Base-by-base conservation (phyloP, 2,888 invertebrate genomes). In the Merodon equestris region DNA sequence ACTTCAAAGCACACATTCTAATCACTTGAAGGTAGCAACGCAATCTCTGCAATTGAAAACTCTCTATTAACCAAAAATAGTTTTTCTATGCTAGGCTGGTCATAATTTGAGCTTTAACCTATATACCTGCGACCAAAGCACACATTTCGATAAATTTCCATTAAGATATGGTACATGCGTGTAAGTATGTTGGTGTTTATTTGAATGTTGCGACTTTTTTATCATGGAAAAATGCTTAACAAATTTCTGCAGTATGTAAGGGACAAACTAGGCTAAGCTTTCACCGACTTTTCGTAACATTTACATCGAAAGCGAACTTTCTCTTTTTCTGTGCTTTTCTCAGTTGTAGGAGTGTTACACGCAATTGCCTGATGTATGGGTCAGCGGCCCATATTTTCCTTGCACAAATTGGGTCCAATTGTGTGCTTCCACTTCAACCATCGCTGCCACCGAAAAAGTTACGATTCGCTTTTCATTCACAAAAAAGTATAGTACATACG, bases 401-500 rank as follows among this genome's bases (percentile, higher is more conserved):
- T 64, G 40, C 51, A 72, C 71, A 60, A 70, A 64, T 61, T 50
- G 15, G 40, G 12, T 34, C 66, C 61, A 61, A 73, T 58, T 57
- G 63, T 60, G 27, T 50, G 14, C 42, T 45, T 45, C 36, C 17
- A 4, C 27, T 7, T 27, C 27, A 27, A 27, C 2, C 27, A 27
- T 27, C 27, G 7, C 3, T 27, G 27, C 27, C 27, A 27, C 27
- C 7, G 27, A 27, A 27, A 27, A 27, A 27, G 63, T 74, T 79
- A 79, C 79, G 70, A 79, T 74, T 64, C 13, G 51, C 50, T 70
- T 79, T 79, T 79, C 79, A 79, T 79, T 79, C 79, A 79, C 74
- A 79, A 79, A 79, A 76, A 79, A 74, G 50, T n/a, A n/a, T n/a
- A n/a, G n/a, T 27, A 27, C 27, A 27, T 74, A 74, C 74, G 74